Base-by-base conservation (phyloP, 2,797 vertebrate species). In the Octomys mimax region DNA sequence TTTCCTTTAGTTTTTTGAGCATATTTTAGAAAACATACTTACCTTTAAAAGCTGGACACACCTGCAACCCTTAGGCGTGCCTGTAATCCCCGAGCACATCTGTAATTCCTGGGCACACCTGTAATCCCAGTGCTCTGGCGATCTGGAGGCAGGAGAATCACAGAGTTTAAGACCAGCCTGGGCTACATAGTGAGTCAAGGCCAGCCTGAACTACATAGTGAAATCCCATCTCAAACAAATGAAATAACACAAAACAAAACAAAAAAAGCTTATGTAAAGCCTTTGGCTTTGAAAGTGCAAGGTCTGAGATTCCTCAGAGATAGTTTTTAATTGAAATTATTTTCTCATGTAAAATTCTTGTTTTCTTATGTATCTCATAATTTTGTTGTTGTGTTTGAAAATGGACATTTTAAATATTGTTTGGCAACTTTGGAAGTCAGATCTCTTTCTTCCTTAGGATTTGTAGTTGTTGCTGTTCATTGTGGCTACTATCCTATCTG, bases 341-440 rank as follows among this genome's bases (percentile, higher is more conserved):
- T 26, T 39, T n/a, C 3, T 19, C 61, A 31, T 62, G 21, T 24
- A 64, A 54, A n/a, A 59, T n/a, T 61, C 42, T 42, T 8, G 3
- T 87, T 22, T 16, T 36, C 33, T 31, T n/a, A 49, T 0, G 2
- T 14, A 10, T 70, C 22, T 87, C 87, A 19, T 39, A 39, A 19
- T 75, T 75, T 89, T 79, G 42, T 77, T 85, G 85, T 33, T 94
- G 31, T 94, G 31, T 57, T 91, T 66, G 64, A 85, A 75, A 42
- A 2, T 19, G 24, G 31, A 64, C 75, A 54, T 36, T 95, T 94
- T 81, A 64, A 75, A n/a, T 46, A 77, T 46, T 31, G 33, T 33
- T 2, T 84, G 22, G 10, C 33, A 52, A n/a, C 46, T 70, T 70
- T 77, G 33, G 59, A 79, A 6, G 39, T 85, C 6, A 6, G 13